These are phyloP conservation scores for Gasteruption jaculator DNA, from an alignment of 2,888 invertebrate genomes.

Conservation along the genomic window DNA sequence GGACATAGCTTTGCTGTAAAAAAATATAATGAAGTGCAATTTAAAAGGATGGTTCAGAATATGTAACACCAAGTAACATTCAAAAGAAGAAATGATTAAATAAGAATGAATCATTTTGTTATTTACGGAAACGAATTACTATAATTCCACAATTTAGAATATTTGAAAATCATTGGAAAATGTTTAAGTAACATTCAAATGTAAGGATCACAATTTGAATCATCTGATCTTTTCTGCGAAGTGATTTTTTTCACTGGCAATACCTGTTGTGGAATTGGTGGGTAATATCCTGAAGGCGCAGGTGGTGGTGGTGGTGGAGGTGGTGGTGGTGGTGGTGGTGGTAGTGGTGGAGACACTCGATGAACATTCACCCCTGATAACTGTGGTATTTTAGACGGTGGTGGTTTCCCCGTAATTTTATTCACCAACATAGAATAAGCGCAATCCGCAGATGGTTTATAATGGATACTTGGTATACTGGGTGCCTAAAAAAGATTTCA, in stretches of 20 bases:
- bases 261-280: constrained; percentile 37
- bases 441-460: constrained; percentile 81
- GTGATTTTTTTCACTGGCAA: constrained; percentile 6
- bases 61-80: not conserved
- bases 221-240: no score
- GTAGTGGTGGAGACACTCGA: constrained; percentile 31
- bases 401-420: constrained; percentile 70
- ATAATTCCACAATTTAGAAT: constrained; percentile 5
- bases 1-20: constrained; percentile 33
- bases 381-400: constrained; percentile 35
- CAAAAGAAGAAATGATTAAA: not conserved
- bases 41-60: not conserved
- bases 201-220: no score
- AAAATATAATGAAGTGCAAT: constrained; percentile 2
- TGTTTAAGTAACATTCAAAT: no score
- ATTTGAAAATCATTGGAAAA: not conserved
- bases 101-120: not conserved
- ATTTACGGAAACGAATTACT: constrained; percentile 1
- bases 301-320: no score
- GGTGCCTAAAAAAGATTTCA: constrained; percentile 57
- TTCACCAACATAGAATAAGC: constrained; percentile 84
- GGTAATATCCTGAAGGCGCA: constrained; percentile 40
- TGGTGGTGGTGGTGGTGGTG: no score
- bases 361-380: constrained; percentile 31
- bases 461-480: constrained; percentile 64